Evolutionary conservation across 2,888 invertebrate genomes (phyloP).

Genomic region (Keiferia lycopersicella): DNA sequence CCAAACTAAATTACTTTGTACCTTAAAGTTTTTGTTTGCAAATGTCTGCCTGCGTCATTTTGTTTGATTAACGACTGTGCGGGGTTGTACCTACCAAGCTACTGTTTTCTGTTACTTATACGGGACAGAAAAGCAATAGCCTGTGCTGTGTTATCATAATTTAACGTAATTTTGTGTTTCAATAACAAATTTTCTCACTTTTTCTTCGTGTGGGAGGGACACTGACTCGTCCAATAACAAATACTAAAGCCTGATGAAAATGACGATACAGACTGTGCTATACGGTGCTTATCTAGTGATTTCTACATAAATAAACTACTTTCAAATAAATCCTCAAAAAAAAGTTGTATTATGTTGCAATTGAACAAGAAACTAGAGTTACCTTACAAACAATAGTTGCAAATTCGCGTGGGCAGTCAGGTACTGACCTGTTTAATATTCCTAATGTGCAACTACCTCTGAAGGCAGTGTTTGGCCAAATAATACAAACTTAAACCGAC

Average conservation of each 20-base stretch:
- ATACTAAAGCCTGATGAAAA: too few relatives aligned
- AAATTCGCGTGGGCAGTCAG: neutral
- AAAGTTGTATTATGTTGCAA: too few relatives aligned
- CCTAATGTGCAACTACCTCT: constrained; percentile 8
- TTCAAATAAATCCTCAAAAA: neutral
- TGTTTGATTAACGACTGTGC: constrained; percentile 1
- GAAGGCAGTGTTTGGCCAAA: constrained; percentile 20
- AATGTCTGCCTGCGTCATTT: neutral
- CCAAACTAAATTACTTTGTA: neutral
- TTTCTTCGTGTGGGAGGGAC: too few relatives aligned
- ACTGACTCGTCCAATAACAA: too few relatives aligned
- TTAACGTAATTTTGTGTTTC: too few relatives aligned
- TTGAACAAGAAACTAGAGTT: neutral
- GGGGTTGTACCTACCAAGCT: neutral
- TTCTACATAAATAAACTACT: neutral
- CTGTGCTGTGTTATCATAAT: too few relatives aligned
- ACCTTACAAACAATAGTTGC: neutral
- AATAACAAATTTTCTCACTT: too few relatives aligned
- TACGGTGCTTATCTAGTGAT: too few relatives aligned
- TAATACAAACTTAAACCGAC: constrained; percentile 14
- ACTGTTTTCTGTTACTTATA: too few relatives aligned
- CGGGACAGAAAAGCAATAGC: too few relatives aligned
- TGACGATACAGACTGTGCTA: too few relatives aligned
- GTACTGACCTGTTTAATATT: constrained; percentile 13
- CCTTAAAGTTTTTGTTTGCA: constrained; percentile 7